Percentiles rank a stretch among this genome's conserved stretches.
Conservation (phyloP, 2,888 invertebrate species). For the Caenorhabditis panamensis region DNA sequence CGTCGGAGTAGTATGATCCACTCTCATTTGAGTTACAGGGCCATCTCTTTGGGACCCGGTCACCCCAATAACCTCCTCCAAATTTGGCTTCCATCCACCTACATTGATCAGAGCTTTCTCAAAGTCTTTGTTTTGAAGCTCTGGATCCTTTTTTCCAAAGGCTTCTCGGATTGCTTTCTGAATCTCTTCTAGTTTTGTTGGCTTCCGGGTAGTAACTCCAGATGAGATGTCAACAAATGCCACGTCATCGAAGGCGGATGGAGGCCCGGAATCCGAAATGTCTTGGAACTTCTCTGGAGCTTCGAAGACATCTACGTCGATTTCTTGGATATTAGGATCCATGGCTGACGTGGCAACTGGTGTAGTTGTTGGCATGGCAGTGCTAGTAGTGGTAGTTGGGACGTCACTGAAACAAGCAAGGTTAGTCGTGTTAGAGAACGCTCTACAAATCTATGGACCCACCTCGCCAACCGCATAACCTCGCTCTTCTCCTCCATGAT, state of each 20-base stretch:
- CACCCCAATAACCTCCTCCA: too few species aligned
- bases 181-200: slow-evolving; percentile 22
- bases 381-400: slow-evolving; percentile 3
- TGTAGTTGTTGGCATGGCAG: slow-evolving; percentile 11
- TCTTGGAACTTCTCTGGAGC: slow-evolving; percentile 53
- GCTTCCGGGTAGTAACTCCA: neutral
- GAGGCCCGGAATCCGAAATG: slow-evolving; percentile 37
- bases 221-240: slow-evolving; percentile 28
- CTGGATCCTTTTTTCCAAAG: neutral
- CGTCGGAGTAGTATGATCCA: neutral
- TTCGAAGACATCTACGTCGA: slow-evolving; percentile 56
- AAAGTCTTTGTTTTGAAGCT: too few species aligned
- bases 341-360: slow-evolving; percentile 2
- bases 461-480: slow-evolving; percentile 38
- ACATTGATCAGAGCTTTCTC: neutral
- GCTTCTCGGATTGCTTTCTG: slow-evolving; percentile 39
- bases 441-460: neutral
- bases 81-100: neutral
- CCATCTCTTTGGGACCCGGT: neutral
- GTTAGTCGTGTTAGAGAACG: slow-evolving; percentile 32
- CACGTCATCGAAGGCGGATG: slow-evolving; percentile 13
- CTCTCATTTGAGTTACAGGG: neutral
- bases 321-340: slow-evolving; percentile 19
- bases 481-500: slow-evolving; percentile 46
- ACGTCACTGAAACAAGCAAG: slow-evolving; percentile 6